Base-by-base conservation (phyloP, 2,113 vertebrate genomes). In the Eudyptes chrysolophus region DNA sequence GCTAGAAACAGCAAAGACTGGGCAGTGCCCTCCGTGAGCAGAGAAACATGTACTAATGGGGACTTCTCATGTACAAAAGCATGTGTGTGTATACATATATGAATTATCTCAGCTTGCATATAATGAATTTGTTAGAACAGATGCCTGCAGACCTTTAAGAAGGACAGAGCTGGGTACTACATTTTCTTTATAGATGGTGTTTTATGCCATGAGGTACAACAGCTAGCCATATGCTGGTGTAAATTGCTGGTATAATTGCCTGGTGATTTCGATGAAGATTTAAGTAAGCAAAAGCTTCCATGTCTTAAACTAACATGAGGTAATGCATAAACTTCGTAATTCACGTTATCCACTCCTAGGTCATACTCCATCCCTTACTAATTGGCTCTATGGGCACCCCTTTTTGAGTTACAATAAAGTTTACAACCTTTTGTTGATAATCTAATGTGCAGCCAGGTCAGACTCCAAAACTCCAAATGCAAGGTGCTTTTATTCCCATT, bases 201-300 rank as follows among this genome's bases (percentile, higher is more conserved):
- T 89, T 64, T 87, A 65, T 62, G 74, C 54, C 36, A n/a, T 9
- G 49, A 81, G 54, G 36, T 94, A 11, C 40, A 90, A 74, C 26
- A 83, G 49, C 71, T 44, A 89, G 66, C 71, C 51, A 84, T 87
- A 34, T 64, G 76, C 71, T 60, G 65, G 65, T 1, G 7, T 79
- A 92, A 93, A 88, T 78, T 70, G 54, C 75, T 71, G n/a, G 49
- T 83, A 49, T 87, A 96, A 97, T 91, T 93, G 32, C 65, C 77
- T 57, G 42, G 48, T 57, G 84, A 90, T 87, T 94, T 95, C 10
- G 3, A 65, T 49, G 49, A 84, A 93, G 87, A 91, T 70, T 96
- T 94, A 87, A 94, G 74, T 65, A 66, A 92, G 64, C 44, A 86
- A 90, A 96, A 89, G 40, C 40, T 72, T 84, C 65, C 10, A 13